Evolutionary conservation across 2,113 vertebrate genomes (phyloP).

Genomic region (Ochotona curzoniae): DNA sequence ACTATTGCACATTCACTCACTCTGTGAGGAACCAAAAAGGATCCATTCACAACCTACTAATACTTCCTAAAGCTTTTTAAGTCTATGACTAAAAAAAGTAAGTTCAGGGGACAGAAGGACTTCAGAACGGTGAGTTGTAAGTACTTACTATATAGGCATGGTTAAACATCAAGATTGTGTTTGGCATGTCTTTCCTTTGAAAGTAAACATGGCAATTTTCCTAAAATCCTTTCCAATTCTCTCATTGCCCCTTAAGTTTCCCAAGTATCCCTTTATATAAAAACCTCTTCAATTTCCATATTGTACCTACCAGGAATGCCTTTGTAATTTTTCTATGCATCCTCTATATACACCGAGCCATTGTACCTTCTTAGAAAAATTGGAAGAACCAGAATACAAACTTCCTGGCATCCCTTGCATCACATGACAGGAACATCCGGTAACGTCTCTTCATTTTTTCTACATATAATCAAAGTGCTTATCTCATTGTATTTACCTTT

Average conservation of each 20-base stretch:
- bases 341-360: rapidly evolving
- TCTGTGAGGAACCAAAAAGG: background rate
- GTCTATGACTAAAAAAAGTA: background rate
- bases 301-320: background rate
- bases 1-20: background rate
- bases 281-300: background rate
- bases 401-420: background rate
- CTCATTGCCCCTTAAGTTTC: background rate
- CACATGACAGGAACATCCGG: background rate
- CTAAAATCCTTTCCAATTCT: background rate
- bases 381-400: background rate
- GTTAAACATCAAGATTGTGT: background rate
- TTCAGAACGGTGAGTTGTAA: background rate
- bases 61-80: background rate
- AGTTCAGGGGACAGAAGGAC: background rate
- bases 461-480: background rate
- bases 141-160: background rate
- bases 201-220: background rate
- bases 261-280: background rate
- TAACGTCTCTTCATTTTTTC: background rate
- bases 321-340: background rate
- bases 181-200: background rate
- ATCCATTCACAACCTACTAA: background rate
- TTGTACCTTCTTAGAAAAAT: background rate
- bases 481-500: background rate